Base-by-base conservation (phyloP, 2,113 vertebrate genomes). In the Misgurnus mizolepis region DNA sequence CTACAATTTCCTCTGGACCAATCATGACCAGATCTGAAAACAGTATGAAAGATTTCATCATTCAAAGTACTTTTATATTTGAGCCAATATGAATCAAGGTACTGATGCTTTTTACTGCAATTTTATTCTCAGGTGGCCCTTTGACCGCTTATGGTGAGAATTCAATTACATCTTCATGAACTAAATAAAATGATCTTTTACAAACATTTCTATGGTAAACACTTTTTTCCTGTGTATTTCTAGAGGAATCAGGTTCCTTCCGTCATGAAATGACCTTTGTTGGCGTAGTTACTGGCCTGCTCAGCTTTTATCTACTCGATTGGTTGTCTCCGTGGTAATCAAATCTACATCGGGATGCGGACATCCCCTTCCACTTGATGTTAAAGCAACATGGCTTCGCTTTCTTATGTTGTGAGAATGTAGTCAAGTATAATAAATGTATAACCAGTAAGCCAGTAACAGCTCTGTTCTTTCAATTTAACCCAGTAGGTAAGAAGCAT, bases 1-100 rank as follows among this genome's bases (percentile, higher is more conserved):
- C 88, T 17, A 93, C 89, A 0, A 53, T 94, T 49, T 83, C 79
- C 40, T 93, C 92, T 3, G 60, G 71, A 0, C 53, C 74, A 6
- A 91, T 94, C 71, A 0, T 10, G 50, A 82, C 79, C 41, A 77
- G 27, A 67, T 14, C 67, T 40, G 85, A 10, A 7, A 67, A 0
- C 1, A 87, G 91, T 92, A 72, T 10, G 18, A 11, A 9, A 39
- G 8, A 34, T 18, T 34, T 4, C 12, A 58, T 34, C 7, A 76
- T 65, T 10, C 4, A 14, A 41, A 9, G 47, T 9, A 34, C 64
- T 1, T 61, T 17, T 76, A 6, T 58, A n/a, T 6, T 8, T 5
- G 15, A 2, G 7, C 14, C 14, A 56, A 56, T 17, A 56, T n/a
- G 5, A n/a, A 4, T 6, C 0, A 6, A 3, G 5, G 17, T 2